These are phyloP conservation scores for Archocentrus centrarchus DNA, from an alignment of 2,113 vertebrate genomes.

Conservation along the genomic window DNA sequence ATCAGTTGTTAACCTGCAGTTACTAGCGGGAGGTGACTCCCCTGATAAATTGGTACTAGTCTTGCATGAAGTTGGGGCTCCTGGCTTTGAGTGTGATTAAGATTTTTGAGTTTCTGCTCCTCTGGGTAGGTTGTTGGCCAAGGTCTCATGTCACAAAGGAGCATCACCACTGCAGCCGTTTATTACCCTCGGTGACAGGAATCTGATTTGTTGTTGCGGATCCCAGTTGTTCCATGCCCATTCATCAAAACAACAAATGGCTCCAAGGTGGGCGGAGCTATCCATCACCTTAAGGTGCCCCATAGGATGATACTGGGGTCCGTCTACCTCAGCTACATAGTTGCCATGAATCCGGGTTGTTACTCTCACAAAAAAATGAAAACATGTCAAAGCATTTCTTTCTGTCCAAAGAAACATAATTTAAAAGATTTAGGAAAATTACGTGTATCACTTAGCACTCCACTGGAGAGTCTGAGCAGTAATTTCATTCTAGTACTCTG, in stretches of 20 bases:
- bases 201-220: constrained; percentile 34
- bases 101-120: constrained; percentile 10
- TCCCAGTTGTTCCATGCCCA: constrained; percentile 33
- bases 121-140: constrained; percentile 35
- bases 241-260: constrained; percentile 71
- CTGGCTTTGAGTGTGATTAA: not conserved
- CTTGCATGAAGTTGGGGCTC: not conserved
- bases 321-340: constrained; percentile 33
- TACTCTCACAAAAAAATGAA: not conserved
- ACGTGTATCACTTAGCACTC: not conserved
- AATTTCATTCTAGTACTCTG: not conserved
- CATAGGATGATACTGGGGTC: constrained; percentile 13
- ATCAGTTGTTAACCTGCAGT: constrained; percentile 18
- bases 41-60: constrained; percentile 32
- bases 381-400: constrained; percentile 4
- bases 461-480: not conserved
- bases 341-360: constrained; percentile 47
- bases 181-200: constrained; percentile 55
- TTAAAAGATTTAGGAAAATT: not conserved
- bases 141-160: constrained; percentile 21
- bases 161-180: constrained; percentile 8
- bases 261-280: constrained; percentile 41
- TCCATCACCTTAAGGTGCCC: constrained; percentile 47
- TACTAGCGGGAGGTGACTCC: not conserved
- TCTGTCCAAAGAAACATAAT: not conserved